Conservation (phyloP, 2,797 vertebrate genomes). For the Bradypodion pumilum region DNA sequence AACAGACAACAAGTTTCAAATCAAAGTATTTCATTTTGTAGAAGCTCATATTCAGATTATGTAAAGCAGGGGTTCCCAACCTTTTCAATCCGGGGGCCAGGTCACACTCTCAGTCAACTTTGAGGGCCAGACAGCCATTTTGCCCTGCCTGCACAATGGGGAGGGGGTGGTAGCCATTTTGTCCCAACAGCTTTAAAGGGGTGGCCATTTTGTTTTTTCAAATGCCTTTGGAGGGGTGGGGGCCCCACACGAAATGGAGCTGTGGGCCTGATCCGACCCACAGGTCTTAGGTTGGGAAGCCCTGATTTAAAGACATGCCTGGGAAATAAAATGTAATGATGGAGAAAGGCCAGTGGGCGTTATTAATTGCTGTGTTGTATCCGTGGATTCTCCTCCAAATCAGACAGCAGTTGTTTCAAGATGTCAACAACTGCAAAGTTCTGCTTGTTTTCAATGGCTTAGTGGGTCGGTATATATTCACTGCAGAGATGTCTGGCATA, state of each 20-base stretch:
- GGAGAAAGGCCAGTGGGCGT: background rate
- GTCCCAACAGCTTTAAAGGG: no score
- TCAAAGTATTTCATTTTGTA: background rate
- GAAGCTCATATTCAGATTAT: background rate
- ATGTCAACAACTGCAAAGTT: background rate
- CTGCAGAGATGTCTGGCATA: constrained; percentile 42
- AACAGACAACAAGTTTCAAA: background rate
- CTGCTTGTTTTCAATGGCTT: constrained; percentile 25
- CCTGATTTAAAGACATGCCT: background rate
- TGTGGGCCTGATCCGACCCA: no score
- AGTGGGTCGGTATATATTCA: constrained; percentile 47
- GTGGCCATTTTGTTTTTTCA: no score
- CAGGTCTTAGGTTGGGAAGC: no score
- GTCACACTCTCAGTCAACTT: no score
- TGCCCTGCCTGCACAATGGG: no score
- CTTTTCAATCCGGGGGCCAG: no score
- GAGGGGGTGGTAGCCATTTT: no score
- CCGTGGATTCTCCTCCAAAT: constrained; percentile 44
- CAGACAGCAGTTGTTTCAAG: constrained; percentile 10
- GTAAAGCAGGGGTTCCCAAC: no score
- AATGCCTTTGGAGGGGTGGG: no score
- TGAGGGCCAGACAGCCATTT: no score
- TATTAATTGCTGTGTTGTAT: constrained; percentile 8
- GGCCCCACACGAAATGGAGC: no score
- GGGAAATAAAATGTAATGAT: constrained; percentile 2